Evolutionary conservation across 2,888 invertebrate genomes (phyloP), one percentile per base, ranked within the genome.

Genomic region (Ommatoiulus sabulosus): DNA sequence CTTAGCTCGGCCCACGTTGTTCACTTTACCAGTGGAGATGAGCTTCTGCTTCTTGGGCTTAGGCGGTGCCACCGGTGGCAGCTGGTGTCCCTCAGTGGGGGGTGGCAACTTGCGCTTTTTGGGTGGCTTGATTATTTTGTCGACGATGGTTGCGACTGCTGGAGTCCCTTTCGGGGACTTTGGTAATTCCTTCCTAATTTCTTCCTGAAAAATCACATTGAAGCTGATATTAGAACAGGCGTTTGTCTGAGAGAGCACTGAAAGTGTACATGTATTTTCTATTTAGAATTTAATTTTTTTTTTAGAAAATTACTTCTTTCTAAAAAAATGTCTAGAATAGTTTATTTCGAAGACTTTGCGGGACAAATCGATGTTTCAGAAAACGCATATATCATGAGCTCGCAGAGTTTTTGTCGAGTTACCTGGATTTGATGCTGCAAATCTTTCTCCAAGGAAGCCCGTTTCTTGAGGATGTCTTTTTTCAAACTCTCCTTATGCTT

Each of bases 401-500:
- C 35, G 2, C 35, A 35, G n/a, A n/a, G 35, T 35, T 35, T 35
- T 35, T 35, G 35, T 35, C 0, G 17, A 87, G 3, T 48, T 88
- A 93, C 93, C 95, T 97, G 97, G 92, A 98, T 97, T 92, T 98
- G 97, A 90, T 96, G 95, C 91, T 97, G 97, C 89, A 98, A 94
- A 92, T 97, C 97, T 91, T 97, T 96, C 92, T 98, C 97, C 89
- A 98, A 94, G 20, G 97, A 93, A 0, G 96, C 96, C 90, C 98
- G 94, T 92, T 98, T 98, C 91, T 97, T 96, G 90, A 98, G 94
- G 90, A 98, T 98, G 91, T 98, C 98, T 92, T 97, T 98, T 93
- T 98, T 98, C 87, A 99, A 94, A 91, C 96, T 94, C 92, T 98
- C 98, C 92, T 98, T 98, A 91, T 98, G 98, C 91, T 97, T 95